A percentile compares a stretch with the other conserved stretches of the same genome.
Evolutionary conservation across 2,888 invertebrate genomes (phyloP).

Genomic region (Cephonodes hylas): DNA sequence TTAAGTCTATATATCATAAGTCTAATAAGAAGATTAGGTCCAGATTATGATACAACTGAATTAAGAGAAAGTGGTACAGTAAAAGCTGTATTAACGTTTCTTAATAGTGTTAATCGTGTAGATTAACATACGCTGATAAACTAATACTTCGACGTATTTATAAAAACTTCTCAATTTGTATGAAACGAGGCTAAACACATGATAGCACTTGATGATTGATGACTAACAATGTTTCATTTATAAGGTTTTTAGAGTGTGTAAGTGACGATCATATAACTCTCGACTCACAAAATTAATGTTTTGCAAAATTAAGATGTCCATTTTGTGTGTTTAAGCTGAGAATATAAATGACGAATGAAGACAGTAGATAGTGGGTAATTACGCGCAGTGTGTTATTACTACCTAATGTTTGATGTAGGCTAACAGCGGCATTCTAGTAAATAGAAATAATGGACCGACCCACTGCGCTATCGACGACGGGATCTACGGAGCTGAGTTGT

Average conservation of each 20-base stretch:
- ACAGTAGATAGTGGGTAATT: constrained; percentile 31
- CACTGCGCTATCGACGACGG: constrained; percentile 48
- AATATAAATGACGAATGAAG: constrained; percentile 14
- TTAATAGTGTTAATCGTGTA: neutral
- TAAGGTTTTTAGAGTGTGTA: neutral
- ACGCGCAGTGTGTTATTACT: constrained; percentile 34
- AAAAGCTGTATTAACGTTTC: constrained; percentile 10
- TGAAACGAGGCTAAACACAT: neutral
- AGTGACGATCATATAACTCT: neutral
- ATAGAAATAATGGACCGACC: constrained; percentile 59
- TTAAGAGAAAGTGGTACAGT: neutral
- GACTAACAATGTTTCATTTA: constrained; percentile 4
- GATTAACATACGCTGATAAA: neutral
- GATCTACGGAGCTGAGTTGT: constrained; percentile 57
- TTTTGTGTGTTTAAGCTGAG: neutral
- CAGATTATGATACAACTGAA: neutral
- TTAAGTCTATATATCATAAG: neutral
- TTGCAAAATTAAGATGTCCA: constrained; percentile 1
- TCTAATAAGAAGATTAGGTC: neutral
- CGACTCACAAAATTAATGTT: neutral
- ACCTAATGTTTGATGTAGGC: constrained; percentile 31
- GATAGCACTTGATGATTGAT: constrained; percentile 16
- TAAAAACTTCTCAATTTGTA: neutral
- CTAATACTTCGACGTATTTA: neutral
- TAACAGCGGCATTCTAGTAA: constrained; percentile 47